These are phyloP conservation scores for Stenopsyche tienmushanensis DNA, from an alignment of 1,140 invertebrate species.

Conservation along the genomic window DNA sequence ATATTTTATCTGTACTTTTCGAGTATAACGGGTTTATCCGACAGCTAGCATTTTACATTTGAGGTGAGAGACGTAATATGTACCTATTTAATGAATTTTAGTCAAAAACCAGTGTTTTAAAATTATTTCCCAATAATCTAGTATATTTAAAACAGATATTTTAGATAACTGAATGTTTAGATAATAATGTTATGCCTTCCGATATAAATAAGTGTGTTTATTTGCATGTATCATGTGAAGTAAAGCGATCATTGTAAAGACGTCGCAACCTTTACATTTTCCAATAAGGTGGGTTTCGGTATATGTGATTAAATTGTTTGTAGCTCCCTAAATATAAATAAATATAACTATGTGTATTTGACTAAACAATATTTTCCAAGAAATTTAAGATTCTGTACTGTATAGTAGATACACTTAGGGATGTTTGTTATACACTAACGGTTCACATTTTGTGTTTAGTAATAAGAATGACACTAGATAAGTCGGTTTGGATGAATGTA, in stretches of 20 bases:
- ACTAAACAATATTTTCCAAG: conserved; percentile 41
- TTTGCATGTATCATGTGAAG: conserved; percentile 23
- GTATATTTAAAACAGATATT: conserved; percentile 30
- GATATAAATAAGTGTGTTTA: conserved; percentile 37
- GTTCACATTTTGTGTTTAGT: conserved; percentile 36
- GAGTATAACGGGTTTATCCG: conserved; percentile 27
- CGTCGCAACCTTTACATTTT: conserved; percentile 33
- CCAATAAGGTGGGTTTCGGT: conserved; percentile 40
- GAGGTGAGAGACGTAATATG: conserved; percentile 22
- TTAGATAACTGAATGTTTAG: conserved; percentile 38
- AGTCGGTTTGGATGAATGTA: conserved; percentile 12
- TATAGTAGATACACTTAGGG: conserved; percentile 38
- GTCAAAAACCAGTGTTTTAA: conserved; percentile 40
- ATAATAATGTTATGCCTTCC: conserved; percentile 42
- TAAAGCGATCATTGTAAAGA: conserved; percentile 21
- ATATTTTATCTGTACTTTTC: conserved; percentile 34
- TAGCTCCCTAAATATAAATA: conserved; percentile 38
- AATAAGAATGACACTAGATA: conserved; percentile 21
- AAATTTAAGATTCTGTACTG: conserved; percentile 38
- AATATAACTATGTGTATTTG: conserved; percentile 31
- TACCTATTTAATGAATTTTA: conserved; percentile 39
- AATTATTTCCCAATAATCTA: conserved; percentile 38
- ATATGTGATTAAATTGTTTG: conserved; percentile 42
- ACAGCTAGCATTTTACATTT: conserved; percentile 38
- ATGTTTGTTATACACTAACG: conserved; percentile 34